Conservation (phyloP, 35 echinoderm and acorn worm species). For the Anneissia japonica region DNA sequence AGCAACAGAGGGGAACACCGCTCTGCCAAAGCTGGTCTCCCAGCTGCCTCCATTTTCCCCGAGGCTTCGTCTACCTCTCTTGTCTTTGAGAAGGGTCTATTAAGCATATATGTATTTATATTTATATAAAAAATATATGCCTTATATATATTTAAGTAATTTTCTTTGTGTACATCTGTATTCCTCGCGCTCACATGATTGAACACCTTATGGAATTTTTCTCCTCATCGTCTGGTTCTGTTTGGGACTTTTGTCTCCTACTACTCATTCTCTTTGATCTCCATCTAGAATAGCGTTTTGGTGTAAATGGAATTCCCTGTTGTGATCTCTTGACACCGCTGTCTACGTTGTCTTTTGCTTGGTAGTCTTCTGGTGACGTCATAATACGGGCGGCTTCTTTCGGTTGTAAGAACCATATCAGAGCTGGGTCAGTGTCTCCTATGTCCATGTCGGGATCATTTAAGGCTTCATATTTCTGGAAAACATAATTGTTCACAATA, state of each 20-base stretch:
- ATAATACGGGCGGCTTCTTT: not conserved
- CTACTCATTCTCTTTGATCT: not conserved
- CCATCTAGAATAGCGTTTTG: not conserved
- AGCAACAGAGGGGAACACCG: no score
- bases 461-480: conserved; percentile 35
- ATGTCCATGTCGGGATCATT: not conserved
- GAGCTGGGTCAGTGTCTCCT: not conserved
- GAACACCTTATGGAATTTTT: not conserved
- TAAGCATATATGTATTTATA: no score
- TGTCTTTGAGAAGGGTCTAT: no score
- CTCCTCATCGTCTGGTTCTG: not conserved
- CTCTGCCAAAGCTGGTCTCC: no score
- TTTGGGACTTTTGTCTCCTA: not conserved
- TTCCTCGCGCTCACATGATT: not conserved
- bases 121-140: no score
- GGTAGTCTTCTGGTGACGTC: not conserved
- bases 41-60: no score
- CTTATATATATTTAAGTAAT: no score
- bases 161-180: no score
- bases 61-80: no score
- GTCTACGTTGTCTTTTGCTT: not conserved
- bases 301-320: not conserved
- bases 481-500: no score
- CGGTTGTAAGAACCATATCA: conserved; percentile 5
- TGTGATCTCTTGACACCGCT: not conserved